Evolutionary conservation across 2,888 invertebrate species (phyloP).

Genomic region (Entomobrya multifasciata): DNA sequence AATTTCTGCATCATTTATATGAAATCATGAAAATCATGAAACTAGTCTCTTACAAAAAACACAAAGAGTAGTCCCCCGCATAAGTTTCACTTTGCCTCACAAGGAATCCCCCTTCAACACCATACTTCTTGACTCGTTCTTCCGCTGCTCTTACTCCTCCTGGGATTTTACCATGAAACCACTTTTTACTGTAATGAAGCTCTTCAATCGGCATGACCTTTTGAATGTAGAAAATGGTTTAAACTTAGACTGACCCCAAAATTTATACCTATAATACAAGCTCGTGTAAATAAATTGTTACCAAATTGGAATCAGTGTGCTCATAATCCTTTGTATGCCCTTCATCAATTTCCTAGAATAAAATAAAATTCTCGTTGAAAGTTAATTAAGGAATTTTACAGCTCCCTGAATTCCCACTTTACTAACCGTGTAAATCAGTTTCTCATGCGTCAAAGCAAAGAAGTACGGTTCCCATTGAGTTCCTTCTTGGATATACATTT

Average conservation of each 20-base stretch:
- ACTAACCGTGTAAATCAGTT: constrained; percentile 71
- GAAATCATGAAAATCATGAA: neutral
- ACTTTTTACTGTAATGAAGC: constrained; percentile 93
- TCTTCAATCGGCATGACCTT: constrained; percentile 84
- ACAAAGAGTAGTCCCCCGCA: constrained; percentile 96
- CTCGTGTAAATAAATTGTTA: neutral
- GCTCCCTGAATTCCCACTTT: too few relatives aligned
- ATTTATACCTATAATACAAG: neutral
- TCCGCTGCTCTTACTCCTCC: constrained; percentile 88
- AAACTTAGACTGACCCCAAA: neutral
- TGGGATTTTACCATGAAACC: constrained; percentile 92
- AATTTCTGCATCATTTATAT: too few relatives aligned
- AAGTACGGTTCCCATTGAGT: constrained; percentile 74
- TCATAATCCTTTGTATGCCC: constrained; percentile 83
- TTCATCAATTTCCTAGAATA: constrained; percentile 76
- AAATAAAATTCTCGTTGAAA: too few relatives aligned
- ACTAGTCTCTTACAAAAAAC: constrained; percentile 87
- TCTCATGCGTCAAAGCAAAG: constrained; percentile 74
- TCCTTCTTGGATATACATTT: constrained; percentile 76
- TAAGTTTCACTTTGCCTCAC: constrained; percentile 97
- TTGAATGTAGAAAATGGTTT: too few relatives aligned
- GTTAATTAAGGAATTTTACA: too few relatives aligned
- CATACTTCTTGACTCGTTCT: constrained; percentile 86
- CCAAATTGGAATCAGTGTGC: constrained; percentile 82
- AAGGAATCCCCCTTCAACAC: constrained; percentile 95